Conservation (phyloP, 2,797 vertebrate genomes). For the Hippocampus kuda region DNA sequence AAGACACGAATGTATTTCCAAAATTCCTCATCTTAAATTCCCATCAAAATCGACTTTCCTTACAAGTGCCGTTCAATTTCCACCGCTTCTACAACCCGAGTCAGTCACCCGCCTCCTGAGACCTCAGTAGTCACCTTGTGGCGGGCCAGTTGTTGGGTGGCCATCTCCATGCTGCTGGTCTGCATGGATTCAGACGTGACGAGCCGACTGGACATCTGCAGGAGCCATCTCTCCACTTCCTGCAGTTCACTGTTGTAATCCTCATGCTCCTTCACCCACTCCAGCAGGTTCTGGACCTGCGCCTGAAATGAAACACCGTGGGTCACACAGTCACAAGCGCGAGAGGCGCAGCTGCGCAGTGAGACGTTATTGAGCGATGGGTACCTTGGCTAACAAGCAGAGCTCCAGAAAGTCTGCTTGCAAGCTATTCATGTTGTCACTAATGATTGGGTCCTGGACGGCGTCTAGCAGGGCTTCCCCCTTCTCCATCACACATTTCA, state of each 20-base stretch:
- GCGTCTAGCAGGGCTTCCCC: constrained; percentile 72
- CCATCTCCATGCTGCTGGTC: constrained; percentile 77
- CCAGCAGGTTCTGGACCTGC: constrained; percentile 72
- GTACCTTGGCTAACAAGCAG: constrained; percentile 73
- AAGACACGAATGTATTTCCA: too few species aligned
- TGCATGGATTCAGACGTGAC: constrained; percentile 83
- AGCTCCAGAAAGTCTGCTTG: constrained; percentile 78
- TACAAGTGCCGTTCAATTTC: neutral
- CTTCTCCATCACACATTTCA: constrained; percentile 85
- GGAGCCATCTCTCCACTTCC: constrained; percentile 88
- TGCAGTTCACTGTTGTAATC: constrained; percentile 85
- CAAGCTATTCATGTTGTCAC: constrained; percentile 74
- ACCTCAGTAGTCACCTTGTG: constrained; percentile 76
- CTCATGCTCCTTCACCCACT: constrained; percentile 87
- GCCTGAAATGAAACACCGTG: constrained; percentile 64
- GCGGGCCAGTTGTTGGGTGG: constrained; percentile 89
- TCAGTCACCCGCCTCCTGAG: too few species aligned
- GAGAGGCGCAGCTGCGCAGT: neutral
- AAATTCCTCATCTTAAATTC: too few species aligned
- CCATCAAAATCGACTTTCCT: neutral
- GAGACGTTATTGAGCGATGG: neutral
- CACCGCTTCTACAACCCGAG: neutral
- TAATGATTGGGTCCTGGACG: constrained; percentile 70
- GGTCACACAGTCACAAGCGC: constrained; percentile 25
- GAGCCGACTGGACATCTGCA: constrained; percentile 89